Evolutionary conservation across 2,888 invertebrate genomes (phyloP).

Genomic region (Nesidiocoris tenuis): DNA sequence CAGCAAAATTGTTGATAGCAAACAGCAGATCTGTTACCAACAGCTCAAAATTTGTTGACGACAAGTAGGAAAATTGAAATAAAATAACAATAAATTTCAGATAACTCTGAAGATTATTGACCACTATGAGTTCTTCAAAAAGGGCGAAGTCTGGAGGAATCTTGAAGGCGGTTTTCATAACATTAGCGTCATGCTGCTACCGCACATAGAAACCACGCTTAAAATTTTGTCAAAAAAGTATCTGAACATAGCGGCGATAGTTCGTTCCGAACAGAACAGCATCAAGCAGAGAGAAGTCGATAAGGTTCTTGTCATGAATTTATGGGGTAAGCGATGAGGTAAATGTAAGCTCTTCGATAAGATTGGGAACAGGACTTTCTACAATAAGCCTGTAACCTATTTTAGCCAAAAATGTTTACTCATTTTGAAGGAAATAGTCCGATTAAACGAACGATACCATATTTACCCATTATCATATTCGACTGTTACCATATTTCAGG

Average conservation of each 20-base stretch:
- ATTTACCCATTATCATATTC: too few relatives aligned
- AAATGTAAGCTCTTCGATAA: too few relatives aligned
- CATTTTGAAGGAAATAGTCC: too few relatives aligned
- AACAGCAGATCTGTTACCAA: too few relatives aligned
- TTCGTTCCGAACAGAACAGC: conserved; percentile 4
- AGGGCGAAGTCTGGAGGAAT: conserved; percentile 43
- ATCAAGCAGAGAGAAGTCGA: conserved; percentile 6
- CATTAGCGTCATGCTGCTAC: conserved; percentile 17
- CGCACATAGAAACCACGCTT: conserved; percentile 10
- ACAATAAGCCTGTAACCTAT: too few relatives aligned
- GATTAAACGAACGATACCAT: too few relatives aligned
- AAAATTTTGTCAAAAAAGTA: conserved; percentile 27
- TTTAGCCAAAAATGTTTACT: too few relatives aligned
- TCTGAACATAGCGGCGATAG: conserved; percentile 12
- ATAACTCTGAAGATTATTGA: conserved; percentile 46
- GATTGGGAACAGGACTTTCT: too few relatives aligned
- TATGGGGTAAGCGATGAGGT: too few relatives aligned
- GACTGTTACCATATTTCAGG: conserved; percentile 35
- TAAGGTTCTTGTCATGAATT: too few relatives aligned
- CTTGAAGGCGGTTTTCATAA: conserved; percentile 24
- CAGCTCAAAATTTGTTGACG: too few relatives aligned
- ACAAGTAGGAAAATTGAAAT: background rate
- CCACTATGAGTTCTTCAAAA: conserved; percentile 45
- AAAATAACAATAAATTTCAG: conserved; percentile 17
- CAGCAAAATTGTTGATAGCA: too few relatives aligned